These are phyloP conservation scores for Virgularia gustaviana DNA, from an alignment of 92 coral and sea anemone species.

Conservation along the genomic window DNA sequence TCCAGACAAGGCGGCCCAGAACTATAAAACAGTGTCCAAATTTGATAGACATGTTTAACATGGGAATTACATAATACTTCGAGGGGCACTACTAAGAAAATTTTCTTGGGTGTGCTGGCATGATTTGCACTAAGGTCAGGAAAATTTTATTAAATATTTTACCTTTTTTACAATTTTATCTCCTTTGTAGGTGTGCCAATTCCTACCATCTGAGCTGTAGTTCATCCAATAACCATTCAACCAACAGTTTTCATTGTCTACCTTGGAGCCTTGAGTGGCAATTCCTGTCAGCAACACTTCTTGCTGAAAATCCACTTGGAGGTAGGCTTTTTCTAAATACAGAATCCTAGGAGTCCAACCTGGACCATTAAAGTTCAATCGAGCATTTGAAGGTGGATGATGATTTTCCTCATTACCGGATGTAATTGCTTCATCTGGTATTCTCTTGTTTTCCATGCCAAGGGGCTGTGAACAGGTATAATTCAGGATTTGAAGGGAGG, in stretches of 20 bases:
- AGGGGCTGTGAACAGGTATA: slow-evolving; percentile 30
- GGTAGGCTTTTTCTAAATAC: slow-evolving; percentile 2
- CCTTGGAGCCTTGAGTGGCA: slow-evolving; percentile 42
- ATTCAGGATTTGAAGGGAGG: slow-evolving; percentile 1
- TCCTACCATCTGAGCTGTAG: not conserved
- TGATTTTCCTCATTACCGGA: not conserved
- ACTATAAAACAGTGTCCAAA: too few relatives aligned
- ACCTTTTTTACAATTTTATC: not conserved
- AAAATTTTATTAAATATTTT: not conserved
- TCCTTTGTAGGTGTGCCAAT: not conserved
- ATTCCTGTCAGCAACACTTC: slow-evolving; percentile 35
- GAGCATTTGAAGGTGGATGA: slow-evolving; percentile 15
- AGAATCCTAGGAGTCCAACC: not conserved
- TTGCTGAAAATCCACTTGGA: slow-evolving; percentile 35
- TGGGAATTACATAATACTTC: too few relatives aligned
- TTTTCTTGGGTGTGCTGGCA: too few relatives aligned
- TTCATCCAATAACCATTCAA: not conserved
- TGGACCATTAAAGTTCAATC: not conserved
- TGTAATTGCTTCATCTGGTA: slow-evolving; percentile 19
- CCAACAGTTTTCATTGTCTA: not conserved
- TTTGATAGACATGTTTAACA: too few relatives aligned
- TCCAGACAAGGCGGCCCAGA: too few relatives aligned
- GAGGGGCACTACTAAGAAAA: too few relatives aligned
- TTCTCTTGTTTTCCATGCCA: slow-evolving; percentile 31
- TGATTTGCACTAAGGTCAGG: too few relatives aligned